Conservation (phyloP, 2,113 vertebrate genomes). For the Puffinus mauretanicus region DNA sequence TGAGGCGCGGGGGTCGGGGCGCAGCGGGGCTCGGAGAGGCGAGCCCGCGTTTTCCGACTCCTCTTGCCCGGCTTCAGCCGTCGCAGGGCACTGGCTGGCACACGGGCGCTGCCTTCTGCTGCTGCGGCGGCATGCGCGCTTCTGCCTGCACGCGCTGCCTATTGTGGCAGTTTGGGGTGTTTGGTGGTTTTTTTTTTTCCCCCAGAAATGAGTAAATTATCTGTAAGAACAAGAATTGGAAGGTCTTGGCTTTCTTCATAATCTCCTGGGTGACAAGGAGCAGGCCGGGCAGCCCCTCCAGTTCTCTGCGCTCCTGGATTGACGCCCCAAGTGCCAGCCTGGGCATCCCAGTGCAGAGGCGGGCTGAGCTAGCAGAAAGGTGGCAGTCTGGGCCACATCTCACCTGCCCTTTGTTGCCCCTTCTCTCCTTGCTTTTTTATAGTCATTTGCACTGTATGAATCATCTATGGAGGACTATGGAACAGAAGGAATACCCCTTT, state of each 20-base stretch:
- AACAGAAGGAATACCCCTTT: not conserved
- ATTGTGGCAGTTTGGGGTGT: rapidly evolving
- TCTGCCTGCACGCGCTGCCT: rapidly evolving
- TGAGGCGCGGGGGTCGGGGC: not conserved
- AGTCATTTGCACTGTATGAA: rapidly evolving
- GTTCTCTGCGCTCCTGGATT: rapidly evolving
- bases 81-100: not conserved
- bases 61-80: not conserved
- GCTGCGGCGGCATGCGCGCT: not conserved
- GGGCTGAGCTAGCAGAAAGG: not conserved
- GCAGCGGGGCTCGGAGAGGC: not conserved
- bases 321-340: rapidly evolving
- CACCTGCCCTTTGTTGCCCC: not conserved
- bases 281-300: rapidly evolving
- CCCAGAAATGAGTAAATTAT: not conserved
- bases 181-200: no score
- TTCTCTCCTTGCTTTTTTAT: not conserved
- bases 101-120: not conserved
- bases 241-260: not conserved
- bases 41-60: not conserved
- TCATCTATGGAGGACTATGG: rapidly evolving
- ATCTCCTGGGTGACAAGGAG: no score
- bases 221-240: not conserved
- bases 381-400: not conserved
- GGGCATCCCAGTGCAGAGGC: no score